Evolutionary conservation across 35 echinoderm and acorn worm species (phyloP), one percentile per base, ranked within the genome.

Genomic region (Heliocidaris erythrogramma): DNA sequence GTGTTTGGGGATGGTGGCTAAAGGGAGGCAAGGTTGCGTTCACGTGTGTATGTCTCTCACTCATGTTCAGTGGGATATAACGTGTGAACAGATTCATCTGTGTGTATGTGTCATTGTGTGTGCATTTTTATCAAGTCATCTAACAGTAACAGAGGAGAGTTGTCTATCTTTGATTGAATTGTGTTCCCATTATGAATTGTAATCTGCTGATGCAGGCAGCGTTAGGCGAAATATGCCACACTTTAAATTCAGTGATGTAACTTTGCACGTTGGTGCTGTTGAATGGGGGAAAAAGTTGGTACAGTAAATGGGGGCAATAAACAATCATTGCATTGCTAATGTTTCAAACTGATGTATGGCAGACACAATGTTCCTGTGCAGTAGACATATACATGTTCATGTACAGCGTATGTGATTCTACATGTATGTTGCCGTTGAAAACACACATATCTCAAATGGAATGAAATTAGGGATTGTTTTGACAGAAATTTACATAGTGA

Each of bases 81-180:
- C 9, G 21, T 87, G 85, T 87, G 32, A 31, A 87, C 85, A 87
- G 29, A 30, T 42, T 42, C 35, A 42, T 87, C 29, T 87, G 85
- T 31, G 85, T 87, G 85, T 87, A 13, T 31, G 31, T 47, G 87
- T 89, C 31, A 31, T 47, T 47, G 87, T 89, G 86, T 32, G 87
- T 47, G 9, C 47, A 18, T 89, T 13, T 89, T 32, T 89, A 48
- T 89, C 7, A 21, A 78, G 17, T 78, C 21, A 78, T 78, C 16
- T 7, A 0, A 24, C 65, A 7, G 18, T 8, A 78, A 27, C 65
- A 78, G 18, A n/a, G 21, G 6, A 78, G 65, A 78, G 65, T 78
- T 78, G 65, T 78, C 65, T 78, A 78, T 78, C 65, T n/a, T 18
- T 78, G 65, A 78, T 78, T 27, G 65, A 78, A 78, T 78, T 78